These are phyloP conservation scores for Megatriorchis doriae DNA, from an alignment of 2,113 vertebrate species.

Conservation along the genomic window DNA sequence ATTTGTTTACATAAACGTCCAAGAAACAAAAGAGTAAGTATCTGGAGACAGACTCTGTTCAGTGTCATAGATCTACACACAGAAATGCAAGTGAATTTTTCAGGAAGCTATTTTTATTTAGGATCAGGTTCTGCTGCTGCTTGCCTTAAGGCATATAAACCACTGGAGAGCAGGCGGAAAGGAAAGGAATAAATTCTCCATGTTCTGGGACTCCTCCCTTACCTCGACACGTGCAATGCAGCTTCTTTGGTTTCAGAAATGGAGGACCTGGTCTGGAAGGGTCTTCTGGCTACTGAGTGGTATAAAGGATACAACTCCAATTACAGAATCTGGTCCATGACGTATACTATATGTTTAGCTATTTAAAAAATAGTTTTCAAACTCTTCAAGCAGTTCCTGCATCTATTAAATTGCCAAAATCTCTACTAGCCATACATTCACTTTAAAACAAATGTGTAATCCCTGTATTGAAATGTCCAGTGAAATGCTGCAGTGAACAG, in stretches of 20 bases:
- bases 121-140: neutral
- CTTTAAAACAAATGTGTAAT: neutral
- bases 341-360: neutral
- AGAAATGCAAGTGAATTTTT: neutral
- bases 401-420: neutral
- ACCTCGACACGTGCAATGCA: neutral
- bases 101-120: neutral
- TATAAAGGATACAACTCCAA: neutral
- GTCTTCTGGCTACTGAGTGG: neutral
- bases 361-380: neutral
- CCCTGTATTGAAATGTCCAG: neutral
- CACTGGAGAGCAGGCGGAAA: neutral
- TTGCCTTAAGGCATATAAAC: neutral
- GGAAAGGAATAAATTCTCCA: neutral
- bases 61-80: neutral
- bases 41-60: neutral
- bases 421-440: neutral
- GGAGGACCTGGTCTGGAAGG: neutral
- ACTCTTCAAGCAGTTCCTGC: neutral
- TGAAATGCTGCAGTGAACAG: neutral
- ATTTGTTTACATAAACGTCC: neutral
- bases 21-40: neutral
- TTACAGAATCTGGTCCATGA: neutral
- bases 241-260: neutral
- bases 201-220: neutral